Conservation (phyloP, 2,888 invertebrate species). For the Eupithecia subumbrata region DNA sequence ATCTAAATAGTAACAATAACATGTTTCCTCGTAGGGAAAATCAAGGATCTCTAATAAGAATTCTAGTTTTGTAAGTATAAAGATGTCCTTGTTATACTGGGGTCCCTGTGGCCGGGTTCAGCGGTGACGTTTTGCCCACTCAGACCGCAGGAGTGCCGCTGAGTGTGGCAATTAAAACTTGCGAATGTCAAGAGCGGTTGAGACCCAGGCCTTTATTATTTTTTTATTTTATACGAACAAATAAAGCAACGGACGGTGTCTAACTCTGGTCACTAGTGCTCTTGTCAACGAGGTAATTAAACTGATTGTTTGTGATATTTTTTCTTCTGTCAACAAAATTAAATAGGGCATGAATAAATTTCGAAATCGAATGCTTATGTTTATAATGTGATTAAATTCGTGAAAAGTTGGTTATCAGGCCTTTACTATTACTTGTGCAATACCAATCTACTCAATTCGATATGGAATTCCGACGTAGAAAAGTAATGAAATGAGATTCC, state of each 20-base stretch:
- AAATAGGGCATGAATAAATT: not conserved
- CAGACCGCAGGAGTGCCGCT: slow-evolving; percentile 68
- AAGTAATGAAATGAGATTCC: slow-evolving; percentile 22
- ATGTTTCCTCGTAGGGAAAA: not conserved
- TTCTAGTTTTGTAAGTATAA: slow-evolving; percentile 1
- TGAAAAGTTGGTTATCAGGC: not conserved
- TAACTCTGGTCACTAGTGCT: slow-evolving; percentile 45
- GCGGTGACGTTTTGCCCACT: slow-evolving; percentile 67
- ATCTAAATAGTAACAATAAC: not conserved
- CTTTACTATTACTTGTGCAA: not conserved
- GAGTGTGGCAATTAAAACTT: slow-evolving; percentile 83
- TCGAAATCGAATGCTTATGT: not conserved
- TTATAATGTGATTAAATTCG: not conserved
- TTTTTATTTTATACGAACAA: slow-evolving; percentile 69
- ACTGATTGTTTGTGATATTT: slow-evolving; percentile 21
- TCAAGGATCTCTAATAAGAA: not conserved
- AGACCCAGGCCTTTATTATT: slow-evolving; percentile 65
- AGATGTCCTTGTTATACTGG: slow-evolving; percentile 26
- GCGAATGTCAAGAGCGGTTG: slow-evolving; percentile 79
- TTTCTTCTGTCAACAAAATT: not conserved
- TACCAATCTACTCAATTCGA: slow-evolving; percentile 7
- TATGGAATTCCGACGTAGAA: slow-evolving; percentile 10
- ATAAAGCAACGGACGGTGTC: slow-evolving; percentile 54
- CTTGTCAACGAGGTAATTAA: slow-evolving; percentile 42
- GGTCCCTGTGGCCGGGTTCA: slow-evolving; percentile 56